Evolutionary conservation across 2,888 invertebrate genomes (phyloP), one percentile per base, ranked within the genome.

Genomic region (Plebejus argus): DNA sequence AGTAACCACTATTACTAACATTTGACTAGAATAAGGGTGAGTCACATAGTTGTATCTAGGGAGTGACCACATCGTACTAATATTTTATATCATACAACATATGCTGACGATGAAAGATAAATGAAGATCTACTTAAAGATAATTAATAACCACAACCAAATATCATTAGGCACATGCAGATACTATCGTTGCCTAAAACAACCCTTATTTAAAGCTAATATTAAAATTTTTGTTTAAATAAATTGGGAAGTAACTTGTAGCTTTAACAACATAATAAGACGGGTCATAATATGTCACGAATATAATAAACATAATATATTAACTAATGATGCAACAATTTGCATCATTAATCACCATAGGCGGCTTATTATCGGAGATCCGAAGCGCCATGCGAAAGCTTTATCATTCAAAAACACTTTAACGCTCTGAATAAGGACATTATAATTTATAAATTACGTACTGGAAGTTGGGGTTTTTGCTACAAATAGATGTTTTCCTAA

Each of bases 41-140:
- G 66, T 66, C 66, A 66, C 18, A 28, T 28, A 66, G 6, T 66
- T 33, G 66, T 66, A 33, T 66, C 6, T 66, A 33, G 66, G 28
- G 66, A 66, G 66, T 66, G 66, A 66, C 66, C 66, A 66, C 66
- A 28, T 66, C 66, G 28, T 7, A 18, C 28, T 66, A 66, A 66
- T 66, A 66, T 66, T 33, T 66, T 33, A 15, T 15, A 33, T 28
- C 18, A 66, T 66, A 33, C 66, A 66, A 28, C 66, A 66, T 66
- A 66, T 66, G 66, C 10, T 66, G 28, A 66, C 5, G 66, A 66
- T 66, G 28, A 66, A 33, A 28, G 66, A 66, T 66, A 66, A 66
- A 66, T 66, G 28, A 66, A 28, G 66, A 66, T 66, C 10, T 66
- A 66, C 66, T 66, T 28, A 15, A 12, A 66, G 66, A 66, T 66